phyloP scores from a whole-genome alignment of 2,113 vertebrate genomes.

The Fukomys damarensis region DNA sequence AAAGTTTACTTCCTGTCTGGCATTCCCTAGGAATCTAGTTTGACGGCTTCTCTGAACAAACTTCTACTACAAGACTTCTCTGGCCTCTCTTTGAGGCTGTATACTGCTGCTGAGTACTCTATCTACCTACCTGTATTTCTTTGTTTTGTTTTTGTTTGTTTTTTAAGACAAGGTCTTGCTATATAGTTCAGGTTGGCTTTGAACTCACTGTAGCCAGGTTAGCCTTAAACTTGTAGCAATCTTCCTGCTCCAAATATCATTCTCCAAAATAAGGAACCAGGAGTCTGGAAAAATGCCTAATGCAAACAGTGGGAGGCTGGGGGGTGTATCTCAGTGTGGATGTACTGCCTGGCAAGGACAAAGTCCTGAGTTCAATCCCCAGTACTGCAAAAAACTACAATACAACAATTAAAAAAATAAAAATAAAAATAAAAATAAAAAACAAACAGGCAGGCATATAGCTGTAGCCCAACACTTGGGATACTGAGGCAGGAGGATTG shows the following conservation, averaged over 20 bases:
- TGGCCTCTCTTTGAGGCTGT: constrained; percentile 31
- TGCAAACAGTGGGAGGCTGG: background rate
- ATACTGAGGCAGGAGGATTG: too few species aligned
- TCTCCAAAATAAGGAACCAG: background rate
- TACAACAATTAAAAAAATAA: too few species aligned
- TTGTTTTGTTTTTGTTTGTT: background rate
- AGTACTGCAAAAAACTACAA: too few species aligned
- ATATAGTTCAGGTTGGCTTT: background rate
- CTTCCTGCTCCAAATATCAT: background rate
- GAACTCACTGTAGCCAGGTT: background rate
- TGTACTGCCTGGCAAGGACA: too few species aligned
- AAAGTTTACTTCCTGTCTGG: constrained; percentile 59
- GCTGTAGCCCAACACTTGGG: too few species aligned
- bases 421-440: too few species aligned
- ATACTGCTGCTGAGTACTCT: background rate
- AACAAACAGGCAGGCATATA: too few species aligned
- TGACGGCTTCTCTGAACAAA: constrained; percentile 62
- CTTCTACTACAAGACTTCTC: constrained; percentile 47
- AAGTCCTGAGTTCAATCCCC: too few species aligned
- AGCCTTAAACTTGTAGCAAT: background rate
- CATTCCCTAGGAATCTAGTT: constrained; percentile 52
- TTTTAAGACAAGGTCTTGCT: background rate
- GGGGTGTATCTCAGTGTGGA: too few species aligned
- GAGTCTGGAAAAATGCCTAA: background rate
- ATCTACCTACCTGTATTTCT: background rate